Percentiles rank a stretch among this genome's conserved stretches.
phyloP scores from a whole-genome alignment of 2,888 invertebrate genomes.

The Diadromus collaris region DNA sequence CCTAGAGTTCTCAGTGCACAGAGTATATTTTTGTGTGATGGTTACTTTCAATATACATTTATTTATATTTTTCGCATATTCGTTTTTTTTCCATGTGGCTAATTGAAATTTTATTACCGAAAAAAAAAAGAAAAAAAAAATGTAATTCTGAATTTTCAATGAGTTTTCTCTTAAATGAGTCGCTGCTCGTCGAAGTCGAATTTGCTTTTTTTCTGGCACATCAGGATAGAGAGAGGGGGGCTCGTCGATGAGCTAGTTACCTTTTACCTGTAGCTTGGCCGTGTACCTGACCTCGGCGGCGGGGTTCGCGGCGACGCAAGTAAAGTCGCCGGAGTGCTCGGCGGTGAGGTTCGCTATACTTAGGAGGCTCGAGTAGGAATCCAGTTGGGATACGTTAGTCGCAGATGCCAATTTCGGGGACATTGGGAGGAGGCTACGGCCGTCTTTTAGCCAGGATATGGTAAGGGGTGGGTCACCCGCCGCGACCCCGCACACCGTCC shows the following conservation, averaged over 20 bases:
- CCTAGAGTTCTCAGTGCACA: too few relatives aligned
- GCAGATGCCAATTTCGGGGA: constrained; percentile 83
- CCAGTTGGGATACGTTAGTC: constrained; percentile 87
- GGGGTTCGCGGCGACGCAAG: constrained; percentile 90
- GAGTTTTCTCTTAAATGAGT: not conserved
- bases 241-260: constrained; percentile 82
- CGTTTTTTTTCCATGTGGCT: too few relatives aligned
- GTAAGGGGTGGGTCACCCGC: constrained; percentile 90
- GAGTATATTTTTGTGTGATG: too few relatives aligned
- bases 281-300: constrained; percentile 90
- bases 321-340: constrained; percentile 89
- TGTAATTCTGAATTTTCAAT: not conserved
- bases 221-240: constrained; percentile 63
- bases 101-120: too few relatives aligned
- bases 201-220: constrained; percentile 34
- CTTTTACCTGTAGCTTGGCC: constrained; percentile 91
- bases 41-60: too few relatives aligned
- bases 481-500: constrained; percentile 90
- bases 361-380: constrained; percentile 89
- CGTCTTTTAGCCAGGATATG: constrained; percentile 92
- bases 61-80: too few relatives aligned
- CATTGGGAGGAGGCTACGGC: constrained; percentile 83
- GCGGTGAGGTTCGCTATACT: constrained; percentile 89
- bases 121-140: too few relatives aligned
- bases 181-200: constrained; percentile 61